A percentile compares a stretch with the other conserved stretches of the same genome.
These are phyloP conservation scores for Aphodius granarius DNA, from an alignment of 2,888 invertebrate genomes.

Conservation along the genomic window DNA sequence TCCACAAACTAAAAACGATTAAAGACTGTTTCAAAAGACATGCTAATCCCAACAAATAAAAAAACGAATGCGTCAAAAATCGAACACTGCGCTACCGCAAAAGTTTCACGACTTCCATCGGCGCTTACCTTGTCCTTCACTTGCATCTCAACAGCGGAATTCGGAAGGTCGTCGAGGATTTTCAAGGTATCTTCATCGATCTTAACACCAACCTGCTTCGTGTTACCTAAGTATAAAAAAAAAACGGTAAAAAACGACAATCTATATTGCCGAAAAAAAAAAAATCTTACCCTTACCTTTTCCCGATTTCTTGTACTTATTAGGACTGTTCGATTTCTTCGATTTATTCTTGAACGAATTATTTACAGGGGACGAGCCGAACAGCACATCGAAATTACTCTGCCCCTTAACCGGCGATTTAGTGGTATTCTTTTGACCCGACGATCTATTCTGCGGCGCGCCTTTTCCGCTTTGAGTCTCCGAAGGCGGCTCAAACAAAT, in stretches of 20 bases:
- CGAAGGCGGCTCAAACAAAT: constrained; percentile 79
- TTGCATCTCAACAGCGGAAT: constrained; percentile 91
- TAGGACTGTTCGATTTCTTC: constrained; percentile 31
- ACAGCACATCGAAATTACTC: constrained; percentile 66
- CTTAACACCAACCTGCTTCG: constrained; percentile 70
- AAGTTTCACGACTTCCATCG: neutral
- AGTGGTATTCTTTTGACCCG: neutral
- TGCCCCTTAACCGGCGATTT: constrained; percentile 40
- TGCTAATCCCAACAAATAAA: neutral
- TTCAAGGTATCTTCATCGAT: constrained; percentile 81
- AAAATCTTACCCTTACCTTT: constrained; percentile 49
- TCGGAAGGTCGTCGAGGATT: constrained; percentile 86
- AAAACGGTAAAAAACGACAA: constrained; percentile 28
- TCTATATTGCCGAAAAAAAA: neutral
- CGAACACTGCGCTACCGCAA: neutral
- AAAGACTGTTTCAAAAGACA: constrained; percentile 13
- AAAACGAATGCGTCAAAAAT: neutral
- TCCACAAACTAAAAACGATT: constrained; percentile 25
- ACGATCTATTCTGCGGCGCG: neutral
- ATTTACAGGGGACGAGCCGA: constrained; percentile 59
- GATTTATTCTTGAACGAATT: constrained; percentile 39
- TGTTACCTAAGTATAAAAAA: constrained; percentile 48
- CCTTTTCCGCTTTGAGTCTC: constrained; percentile 38
- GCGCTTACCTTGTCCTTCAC: constrained; percentile 84
- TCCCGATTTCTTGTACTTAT: constrained; percentile 33